Evolutionary conservation across 1,140 invertebrate genomes (phyloP).

Genomic region (Cotesia glomerata): DNA sequence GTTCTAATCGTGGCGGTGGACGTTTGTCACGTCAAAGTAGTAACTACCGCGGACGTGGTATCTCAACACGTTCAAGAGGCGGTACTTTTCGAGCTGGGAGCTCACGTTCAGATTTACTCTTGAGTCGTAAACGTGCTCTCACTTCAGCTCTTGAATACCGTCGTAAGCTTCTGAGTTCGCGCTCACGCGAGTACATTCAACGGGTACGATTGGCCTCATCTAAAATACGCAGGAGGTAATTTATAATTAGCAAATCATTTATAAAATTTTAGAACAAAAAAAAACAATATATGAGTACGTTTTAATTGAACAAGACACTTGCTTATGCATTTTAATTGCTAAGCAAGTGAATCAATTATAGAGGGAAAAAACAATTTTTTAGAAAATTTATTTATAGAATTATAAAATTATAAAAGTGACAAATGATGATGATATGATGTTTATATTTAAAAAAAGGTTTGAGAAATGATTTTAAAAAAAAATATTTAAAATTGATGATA

Average conservation of each 20-base stretch:
- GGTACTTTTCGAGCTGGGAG: constrained; percentile 51
- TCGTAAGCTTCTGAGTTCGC: constrained; percentile 56
- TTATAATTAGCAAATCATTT: constrained; percentile 54
- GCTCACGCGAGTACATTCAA: constrained; percentile 59
- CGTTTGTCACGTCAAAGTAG: constrained; percentile 51
- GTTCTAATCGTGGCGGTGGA: constrained; percentile 43
- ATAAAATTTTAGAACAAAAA: constrained; percentile 38
- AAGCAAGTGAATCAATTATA: neutral
- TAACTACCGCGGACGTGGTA: constrained; percentile 51
- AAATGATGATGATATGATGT: constrained; percentile 34
- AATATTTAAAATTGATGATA: constrained; percentile 15
- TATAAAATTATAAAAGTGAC: constrained; percentile 38
- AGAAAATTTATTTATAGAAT: constrained; percentile 27
- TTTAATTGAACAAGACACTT: constrained; percentile 31
- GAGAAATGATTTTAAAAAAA: constrained; percentile 10
- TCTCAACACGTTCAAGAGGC: constrained; percentile 51
- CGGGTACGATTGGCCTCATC: constrained; percentile 58
- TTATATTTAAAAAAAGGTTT: neutral
- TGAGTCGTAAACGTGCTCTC: constrained; percentile 55
- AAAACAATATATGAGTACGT: constrained; percentile 17
- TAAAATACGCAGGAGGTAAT: constrained; percentile 60
- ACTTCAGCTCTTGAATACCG: constrained; percentile 55
- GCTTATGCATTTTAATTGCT: neutral
- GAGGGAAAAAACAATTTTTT: neutral
- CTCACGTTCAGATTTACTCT: constrained; percentile 47